Conservation (phyloP, 2,888 invertebrate genomes). For the Metellina segmentata region DNA sequence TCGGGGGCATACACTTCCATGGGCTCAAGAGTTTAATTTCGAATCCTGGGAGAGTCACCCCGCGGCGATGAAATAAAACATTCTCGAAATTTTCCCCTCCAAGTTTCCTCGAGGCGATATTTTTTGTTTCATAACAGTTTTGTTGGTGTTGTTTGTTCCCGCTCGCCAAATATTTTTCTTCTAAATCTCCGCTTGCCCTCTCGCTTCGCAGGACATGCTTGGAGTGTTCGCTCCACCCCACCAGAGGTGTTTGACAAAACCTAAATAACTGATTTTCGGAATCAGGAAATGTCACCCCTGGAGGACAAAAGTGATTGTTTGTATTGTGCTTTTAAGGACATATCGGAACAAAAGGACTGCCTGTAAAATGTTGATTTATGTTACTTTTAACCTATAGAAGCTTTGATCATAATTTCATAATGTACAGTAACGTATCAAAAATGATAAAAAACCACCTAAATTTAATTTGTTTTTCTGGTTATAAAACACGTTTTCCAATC, state of each 20-base stretch:
- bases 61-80: not conserved
- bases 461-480: too few species aligned
- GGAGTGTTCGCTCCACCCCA: slow-evolving; percentile 10
- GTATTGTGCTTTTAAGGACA: too few species aligned
- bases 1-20: not conserved
- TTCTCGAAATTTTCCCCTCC: not conserved
- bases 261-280: slow-evolving; percentile 47
- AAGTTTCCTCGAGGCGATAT: not conserved
- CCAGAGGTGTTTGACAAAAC: slow-evolving; percentile 16
- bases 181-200: not conserved
- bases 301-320: too few species aligned
- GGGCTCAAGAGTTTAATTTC: slow-evolving; percentile 52
- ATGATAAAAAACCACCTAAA: too few species aligned
- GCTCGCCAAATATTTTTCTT: not conserved
- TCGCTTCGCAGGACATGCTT: not conserved
- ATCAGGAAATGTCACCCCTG: not conserved
- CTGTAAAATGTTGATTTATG: too few species aligned
- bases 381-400: too few species aligned
- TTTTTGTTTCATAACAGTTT: not conserved
- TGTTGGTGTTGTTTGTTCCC: not conserved
- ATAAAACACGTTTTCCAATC: too few species aligned
- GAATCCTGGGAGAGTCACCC: slow-evolving; percentile 16
- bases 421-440: too few species aligned
- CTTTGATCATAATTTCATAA: too few species aligned
- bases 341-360: too few species aligned